A percentile compares a stretch with the other conserved stretches of the same genome.
phyloP scores from a whole-genome alignment of 2,113 vertebrate species.

The Ochotona curzoniae region DNA sequence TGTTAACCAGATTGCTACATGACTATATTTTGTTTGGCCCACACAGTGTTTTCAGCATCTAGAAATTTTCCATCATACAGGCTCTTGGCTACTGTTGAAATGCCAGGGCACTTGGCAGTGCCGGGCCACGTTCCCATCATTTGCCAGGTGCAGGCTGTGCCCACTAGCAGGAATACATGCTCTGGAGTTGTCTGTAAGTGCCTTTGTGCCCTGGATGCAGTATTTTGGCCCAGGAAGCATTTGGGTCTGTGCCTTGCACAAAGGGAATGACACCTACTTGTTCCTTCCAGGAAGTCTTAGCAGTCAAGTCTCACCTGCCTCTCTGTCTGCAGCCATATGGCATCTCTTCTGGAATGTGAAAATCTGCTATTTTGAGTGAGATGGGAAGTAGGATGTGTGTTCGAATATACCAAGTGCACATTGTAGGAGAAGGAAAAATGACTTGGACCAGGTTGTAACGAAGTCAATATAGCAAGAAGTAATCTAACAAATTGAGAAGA shows the following conservation, averaged over 20 bases:
- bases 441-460: background rate
- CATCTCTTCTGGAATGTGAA: constrained; percentile 35
- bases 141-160: background rate
- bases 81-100: constrained; percentile 51
- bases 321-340: background rate
- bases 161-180: background rate
- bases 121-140: background rate
- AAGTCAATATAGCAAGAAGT: background rate
- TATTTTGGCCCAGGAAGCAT: background rate
- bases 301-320: background rate
- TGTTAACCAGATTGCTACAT: background rate
- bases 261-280: background rate
- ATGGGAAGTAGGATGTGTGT: background rate
- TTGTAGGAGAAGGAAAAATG: background rate
- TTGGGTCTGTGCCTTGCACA: background rate
- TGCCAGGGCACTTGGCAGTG: constrained; percentile 1
- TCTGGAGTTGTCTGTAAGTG: background rate
- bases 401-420: background rate
- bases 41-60: constrained; percentile 44
- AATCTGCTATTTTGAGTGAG: background rate
- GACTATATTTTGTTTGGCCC: constrained; percentile 19
- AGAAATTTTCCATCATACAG: background rate
- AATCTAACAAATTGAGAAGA: background rate
- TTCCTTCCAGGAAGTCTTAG: constrained; percentile 25
- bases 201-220: background rate